These are phyloP conservation scores for human DNA, from an alignment of 2,113 vertebrate genomes.

Conservation along the genomic window GRCh38 chr4:55703001-55703500, in stretches of 20 bases:
- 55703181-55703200: neutral
- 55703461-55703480: neutral
- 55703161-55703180: neutral
- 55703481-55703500: neutral
- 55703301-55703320: neutral
- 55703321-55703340: neutral
- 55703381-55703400: neutral
- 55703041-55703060: neutral
- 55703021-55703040: neutral
- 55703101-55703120: neutral
- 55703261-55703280: neutral
- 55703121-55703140: neutral
- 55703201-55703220: neutral
- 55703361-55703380: neutral
- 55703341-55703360: constrained; percentile 1
- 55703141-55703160: neutral
- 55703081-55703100: neutral
- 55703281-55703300: neutral
- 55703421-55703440: neutral
- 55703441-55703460: neutral
- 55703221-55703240: neutral
- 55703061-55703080: neutral
- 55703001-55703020: neutral
- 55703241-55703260: neutral
- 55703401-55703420: neutral